Evolutionary conservation across 2,113 vertebrate species (phyloP).

Genomic region (Mirounga angustirostris): DNA sequence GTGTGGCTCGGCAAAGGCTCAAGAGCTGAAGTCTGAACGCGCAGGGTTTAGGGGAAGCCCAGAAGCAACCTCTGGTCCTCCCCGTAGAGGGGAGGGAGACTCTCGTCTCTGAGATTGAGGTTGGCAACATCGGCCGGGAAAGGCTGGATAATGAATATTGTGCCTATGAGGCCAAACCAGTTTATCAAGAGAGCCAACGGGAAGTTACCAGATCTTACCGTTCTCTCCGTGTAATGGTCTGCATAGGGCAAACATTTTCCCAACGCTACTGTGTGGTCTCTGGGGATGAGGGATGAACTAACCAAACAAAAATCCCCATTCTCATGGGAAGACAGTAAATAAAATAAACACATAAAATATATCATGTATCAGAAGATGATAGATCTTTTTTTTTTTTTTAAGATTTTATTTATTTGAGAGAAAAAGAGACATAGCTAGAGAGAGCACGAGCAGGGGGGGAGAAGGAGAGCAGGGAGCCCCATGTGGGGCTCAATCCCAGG

Average conservation of each 20-base stretch:
- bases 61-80: no score
- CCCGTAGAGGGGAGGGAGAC: accelerated
- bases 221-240: background rate
- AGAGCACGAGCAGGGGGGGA: background rate
- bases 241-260: background rate
- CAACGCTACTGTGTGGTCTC: background rate
- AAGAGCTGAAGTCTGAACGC: background rate
- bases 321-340: background rate
- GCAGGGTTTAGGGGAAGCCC: background rate
- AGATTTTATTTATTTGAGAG: background rate
- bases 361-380: background rate
- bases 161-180: background rate
- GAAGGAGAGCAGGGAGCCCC: background rate
- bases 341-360: background rate
- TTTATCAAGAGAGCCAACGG: background rate
- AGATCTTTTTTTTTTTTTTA: background rate
- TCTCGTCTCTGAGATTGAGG: background rate
- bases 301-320: background rate
- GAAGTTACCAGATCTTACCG: background rate
- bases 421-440: no score
- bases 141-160: no score
- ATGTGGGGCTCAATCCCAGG: background rate
- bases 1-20: no score
- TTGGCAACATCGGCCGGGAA: background rate
- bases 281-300: background rate